phyloP scores from a whole-genome alignment of 1,140 invertebrate species.

The Polypedilum vanderplanki region DNA sequence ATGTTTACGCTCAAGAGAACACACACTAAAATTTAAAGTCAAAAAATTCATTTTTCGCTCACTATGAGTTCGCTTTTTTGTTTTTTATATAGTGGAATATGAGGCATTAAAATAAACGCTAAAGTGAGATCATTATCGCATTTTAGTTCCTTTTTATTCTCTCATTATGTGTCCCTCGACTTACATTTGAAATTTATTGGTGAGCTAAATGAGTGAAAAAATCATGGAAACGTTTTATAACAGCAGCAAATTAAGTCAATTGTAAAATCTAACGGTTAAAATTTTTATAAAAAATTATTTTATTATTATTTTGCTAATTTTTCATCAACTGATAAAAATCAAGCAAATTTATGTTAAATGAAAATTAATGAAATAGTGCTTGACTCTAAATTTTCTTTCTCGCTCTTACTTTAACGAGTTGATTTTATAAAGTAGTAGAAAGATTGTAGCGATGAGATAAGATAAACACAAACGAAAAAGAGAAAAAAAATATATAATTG shows the following conservation, averaged over 20 bases:
- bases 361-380: too few species aligned
- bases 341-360: too few species aligned
- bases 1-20: constrained; percentile 23
- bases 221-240: too few species aligned
- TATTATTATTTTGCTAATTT: too few species aligned
- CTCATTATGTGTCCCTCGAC: neutral
- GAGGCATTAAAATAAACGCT: neutral
- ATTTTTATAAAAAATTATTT: too few species aligned
- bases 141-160: constrained; percentile 27
- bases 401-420: neutral
- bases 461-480: neutral
- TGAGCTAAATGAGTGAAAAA: too few species aligned
- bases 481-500: constrained; percentile 15
- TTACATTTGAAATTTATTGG: too few species aligned
- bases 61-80: neutral
- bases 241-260: too few species aligned
- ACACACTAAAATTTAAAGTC: neutral
- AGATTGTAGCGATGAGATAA: neutral
- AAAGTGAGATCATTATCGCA: constrained; percentile 20
- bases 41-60: neutral
- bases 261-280: too few species aligned
- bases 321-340: too few species aligned
- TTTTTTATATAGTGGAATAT: neutral
- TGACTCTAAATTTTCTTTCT: too few species aligned
- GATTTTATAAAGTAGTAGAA: constrained; percentile 23